Percentiles rank a stretch among this genome's conserved stretches.
phyloP scores from a whole-genome alignment of 2,797 vertebrate species.

The Gadopsis bispinosus region DNA sequence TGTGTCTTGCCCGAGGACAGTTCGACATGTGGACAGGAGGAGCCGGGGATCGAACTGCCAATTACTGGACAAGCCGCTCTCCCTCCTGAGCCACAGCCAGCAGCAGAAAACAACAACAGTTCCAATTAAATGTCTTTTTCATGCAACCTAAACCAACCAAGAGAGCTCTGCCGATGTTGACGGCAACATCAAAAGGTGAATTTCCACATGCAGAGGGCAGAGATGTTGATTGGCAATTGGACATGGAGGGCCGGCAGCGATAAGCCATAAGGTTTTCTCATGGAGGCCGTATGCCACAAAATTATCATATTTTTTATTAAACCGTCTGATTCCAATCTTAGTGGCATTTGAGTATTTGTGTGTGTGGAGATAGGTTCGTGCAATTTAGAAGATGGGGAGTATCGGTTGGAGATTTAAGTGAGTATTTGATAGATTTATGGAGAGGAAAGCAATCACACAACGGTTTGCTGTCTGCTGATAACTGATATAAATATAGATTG shows the following conservation, averaged over 20 bases:
- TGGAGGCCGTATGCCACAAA: constrained; percentile 32
- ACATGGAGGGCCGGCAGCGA: constrained; percentile 22
- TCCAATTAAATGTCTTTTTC: constrained; percentile 6
- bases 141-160: neutral
- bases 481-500: neutral
- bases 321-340: constrained; percentile 48
- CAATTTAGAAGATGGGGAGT: constrained; percentile 17
- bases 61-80: too few species aligned
- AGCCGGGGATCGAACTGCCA: too few species aligned
- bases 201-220: constrained; percentile 27
- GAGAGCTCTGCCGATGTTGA: constrained; percentile 3
- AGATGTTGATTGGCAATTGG: constrained; percentile 32
- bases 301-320: constrained; percentile 75
- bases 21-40: too few species aligned
- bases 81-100: too few species aligned
- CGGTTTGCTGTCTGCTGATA: neutral
- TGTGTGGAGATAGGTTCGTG: constrained; percentile 27
- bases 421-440: constrained; percentile 3
- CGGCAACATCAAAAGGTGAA: constrained; percentile 37
- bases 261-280: constrained; percentile 25
- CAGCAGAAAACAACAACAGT: neutral
- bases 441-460: constrained; percentile 5
- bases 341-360: constrained; percentile 24
- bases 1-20: too few species aligned
- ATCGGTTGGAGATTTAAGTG: neutral